Base-by-base conservation (phyloP, 2,888 invertebrate genomes). In the Azorinus chamasolen region DNA sequence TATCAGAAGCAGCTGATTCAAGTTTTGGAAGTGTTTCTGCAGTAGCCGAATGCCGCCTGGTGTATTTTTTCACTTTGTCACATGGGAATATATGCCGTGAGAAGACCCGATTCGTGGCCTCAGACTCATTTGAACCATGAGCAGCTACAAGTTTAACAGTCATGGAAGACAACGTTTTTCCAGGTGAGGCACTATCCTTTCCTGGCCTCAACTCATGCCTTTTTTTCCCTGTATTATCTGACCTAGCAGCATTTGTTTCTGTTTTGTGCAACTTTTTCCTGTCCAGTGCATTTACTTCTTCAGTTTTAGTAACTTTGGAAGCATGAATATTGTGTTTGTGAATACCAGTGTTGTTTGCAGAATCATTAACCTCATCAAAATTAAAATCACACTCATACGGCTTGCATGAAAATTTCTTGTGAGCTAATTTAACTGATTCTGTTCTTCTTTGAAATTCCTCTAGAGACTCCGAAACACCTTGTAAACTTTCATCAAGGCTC, bases 331-430 rank as follows among this genome's bases (percentile, higher is more conserved):
- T 14, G 4, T 32, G 32, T 32, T 10, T 32, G 5, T 10, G 32
- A 32, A 6, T 32, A 10, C 4, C 32, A 32, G 5, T 27, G 18
- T 37, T 20, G 14, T 54, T 24, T 12, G 8, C 18, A 20, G 37
- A 57, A 27, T n/a, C 18, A 46, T 24, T 50, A 46, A 41, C 27
- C 22, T 32, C 53, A 18, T 76, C 72, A 72, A 79, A 69, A 65
- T 75, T 72, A 37, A 80, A 80, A 37, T 80, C 80, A 18, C 57
- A 76, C 27, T 76, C 65, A 50, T 80, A 80, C 16, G 72, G 54
- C 41, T 70, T 73, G 25, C 32, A 32, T n/a, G n/a, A n/a, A 10
- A 32, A 32, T 32, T 32, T 32, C 32, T 32, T 32, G 32, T 32
- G 32, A 4, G 10, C 5, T 32, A 32, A 32, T 32, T 51, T 41